Base-by-base conservation (phyloP, 1,140 invertebrate species). In the Drosophila lacteicornis region DNA sequence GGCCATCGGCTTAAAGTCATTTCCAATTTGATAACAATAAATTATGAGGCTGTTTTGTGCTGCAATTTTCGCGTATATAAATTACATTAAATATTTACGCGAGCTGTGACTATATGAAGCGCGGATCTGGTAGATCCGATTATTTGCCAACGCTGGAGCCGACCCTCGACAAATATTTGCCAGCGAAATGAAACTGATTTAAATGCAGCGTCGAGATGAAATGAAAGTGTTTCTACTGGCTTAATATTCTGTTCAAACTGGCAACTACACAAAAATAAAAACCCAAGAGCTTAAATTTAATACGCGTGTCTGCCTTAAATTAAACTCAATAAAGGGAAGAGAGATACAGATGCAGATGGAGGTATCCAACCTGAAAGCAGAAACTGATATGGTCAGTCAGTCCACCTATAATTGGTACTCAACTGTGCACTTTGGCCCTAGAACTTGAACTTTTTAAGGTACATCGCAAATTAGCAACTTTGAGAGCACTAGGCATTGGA, bases 51-150 rank as follows among this genome's bases (percentile, higher is more conserved):
- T 45, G 9, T 69, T 51, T 49, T 45, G 27, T 50, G 19, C 53
- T 56, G 53, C 53, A 56, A 56, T 56, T 43, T 25, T 30, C 33
- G 53, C 30, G 60, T 58, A 55, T 43, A 59, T 58, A 66, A 61
- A 82, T 61, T 73, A 38, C 74, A 78, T 82, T 46, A 74, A 49
- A 70, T 61, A 82, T 82, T 62, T 45, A 80, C 60, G 46, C 25
- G 4, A 60, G 27, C 9, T 11, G 19, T 40, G 30, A 38, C 40
- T 66, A 45, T 55, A 8, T 45, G 47, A 40, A 51, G 47, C 33
- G 3, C 8, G 22, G 3, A 43, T 46, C 66, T 33, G 53, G 25
- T 36, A 9, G 12, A 47, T 67, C 30, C n/a, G 43, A 46, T 27
- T 62, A 19, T 61, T 40, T 47, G 30, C 8, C 22, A 3, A 33